Evolutionary conservation across 2,888 invertebrate species (phyloP).

Genomic region (Andrena trimmerana): DNA sequence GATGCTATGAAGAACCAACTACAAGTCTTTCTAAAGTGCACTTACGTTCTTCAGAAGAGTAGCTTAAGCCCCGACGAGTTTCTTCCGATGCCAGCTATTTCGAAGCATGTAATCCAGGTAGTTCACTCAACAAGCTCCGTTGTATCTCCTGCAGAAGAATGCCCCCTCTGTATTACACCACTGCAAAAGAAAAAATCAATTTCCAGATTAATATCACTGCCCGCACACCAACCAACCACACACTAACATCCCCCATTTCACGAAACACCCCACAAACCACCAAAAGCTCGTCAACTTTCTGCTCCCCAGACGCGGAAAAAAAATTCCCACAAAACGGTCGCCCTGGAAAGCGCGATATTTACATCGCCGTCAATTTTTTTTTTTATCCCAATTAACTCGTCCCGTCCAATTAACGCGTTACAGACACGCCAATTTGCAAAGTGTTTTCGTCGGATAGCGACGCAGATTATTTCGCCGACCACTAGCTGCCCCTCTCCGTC

Average conservation of each 20-base stretch:
- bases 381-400: not conserved
- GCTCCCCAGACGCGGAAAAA: not conserved
- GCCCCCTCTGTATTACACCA: not conserved
- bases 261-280: too few species aligned
- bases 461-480: not conserved
- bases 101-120: constrained; percentile 1
- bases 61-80: not conserved
- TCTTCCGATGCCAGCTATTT: not conserved
- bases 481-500: too few species aligned
- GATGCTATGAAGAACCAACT: too few species aligned
- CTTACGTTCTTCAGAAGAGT: constrained; percentile 13
- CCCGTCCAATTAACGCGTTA: constrained; percentile 20
- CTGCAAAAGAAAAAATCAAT: too few species aligned
- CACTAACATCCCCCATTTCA: too few species aligned
- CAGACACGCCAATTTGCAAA: constrained; percentile 7
- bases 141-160: too few species aligned
- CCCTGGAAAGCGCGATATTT: not conserved
- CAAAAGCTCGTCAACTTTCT: too few species aligned
- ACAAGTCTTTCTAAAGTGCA: not conserved
- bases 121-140: not conserved
- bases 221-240: too few species aligned
- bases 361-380: constrained; percentile 1
- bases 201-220: too few species aligned
- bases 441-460: constrained; percentile 15
- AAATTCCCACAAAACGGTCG: not conserved